Evolutionary conservation across 2,797 vertebrate genomes (phyloP), one percentile per base, ranked within the genome.

Genomic region (Varecia variegata): DNA sequence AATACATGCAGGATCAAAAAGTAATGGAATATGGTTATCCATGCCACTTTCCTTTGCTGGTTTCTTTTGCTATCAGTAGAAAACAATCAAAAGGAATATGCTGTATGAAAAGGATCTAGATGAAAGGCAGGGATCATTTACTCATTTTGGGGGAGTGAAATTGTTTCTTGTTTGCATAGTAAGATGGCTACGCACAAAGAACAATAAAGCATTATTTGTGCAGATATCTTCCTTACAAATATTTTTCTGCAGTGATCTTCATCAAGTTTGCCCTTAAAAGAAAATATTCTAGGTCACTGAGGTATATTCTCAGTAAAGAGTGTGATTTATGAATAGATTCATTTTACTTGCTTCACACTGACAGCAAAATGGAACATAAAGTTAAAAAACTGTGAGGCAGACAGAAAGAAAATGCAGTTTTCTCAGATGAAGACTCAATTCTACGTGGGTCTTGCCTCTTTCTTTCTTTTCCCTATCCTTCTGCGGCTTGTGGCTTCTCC

Each of bases 1-100:
- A 95, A 85, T 47, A 85, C 7, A 95, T 40, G 30, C 25, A 27
- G 35, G 47, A 52, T 54, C n/a, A 65, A 93, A 96, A 96, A 77
- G 50, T 40, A 67, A 83, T 3, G 11, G 25, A 60, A 83, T 32
- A 20, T 21, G n/a, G 58, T 45, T 62, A 54, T 11, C 9, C 25
- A n/a, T 6, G 15, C 18, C 35, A 76, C 23, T 43, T 91, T 58
- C 20, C 2, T n/a, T 38, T 30, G 65, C 23, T 71, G 40, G 50
- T 50, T 96, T 70, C 84, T 23, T 76, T 17, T 60, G 62, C 3
- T 58, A 23, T 62, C 50, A 88, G 35, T 2, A 86, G 35, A 68
- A 82, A 70, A 87, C 0, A 74, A n/a, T 30, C 52, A 71, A 93
- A 65, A 92, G 35, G 58, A 52, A 0, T 3, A 32, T 1, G 7